Evolutionary conservation across 2,888 invertebrate genomes (phyloP), one percentile per base, ranked within the genome.

Genomic region (Lasioglossum malachurum): DNA sequence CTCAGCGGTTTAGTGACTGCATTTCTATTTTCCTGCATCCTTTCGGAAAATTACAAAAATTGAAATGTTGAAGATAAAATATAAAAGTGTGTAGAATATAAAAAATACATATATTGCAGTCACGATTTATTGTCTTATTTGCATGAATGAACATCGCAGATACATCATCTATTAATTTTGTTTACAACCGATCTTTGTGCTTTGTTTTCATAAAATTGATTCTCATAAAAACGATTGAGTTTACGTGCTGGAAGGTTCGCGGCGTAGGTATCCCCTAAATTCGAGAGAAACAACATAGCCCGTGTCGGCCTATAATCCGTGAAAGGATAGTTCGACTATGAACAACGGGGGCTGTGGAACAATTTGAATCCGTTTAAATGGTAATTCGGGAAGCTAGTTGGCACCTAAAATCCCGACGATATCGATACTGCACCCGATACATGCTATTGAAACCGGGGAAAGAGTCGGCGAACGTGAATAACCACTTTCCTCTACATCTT

Each of bases 331-430:
- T 71, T 80, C 75, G 41, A 67, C 83, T 83, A 85, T 84, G 90
- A 90, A 86, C 87, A 85, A 88, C 87, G 86, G 64, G 74, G 67
- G 78, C 46, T 49, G 79, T 57, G 87, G 86, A 87, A 90, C 90
- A 86, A 88, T 88, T 86, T 82, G 89, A 86, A 88, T 88, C 87
- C 89, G 90, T 90, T 90, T 90, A 90, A 90, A 90, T 90, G 89
- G 87, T 90, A 90, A 90, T 90, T 90, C 84, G 81, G 82, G 78
- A 87, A 89, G 83, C 87, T 86, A 86, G 89, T 84, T 83, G 87
- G 80, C 83, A 80, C 78, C 83, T 87, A 82, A 80, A 87, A 74
- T 75, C 82, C 60, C 35, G 27, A 71, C 85, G 75, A 80, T 84
- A 84, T 89, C 78, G 84, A 79, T 84, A 78, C 73, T 16, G 73